Evolutionary conservation across 2,113 vertebrate genomes (phyloP).

Genomic region (Columba livia): DNA sequence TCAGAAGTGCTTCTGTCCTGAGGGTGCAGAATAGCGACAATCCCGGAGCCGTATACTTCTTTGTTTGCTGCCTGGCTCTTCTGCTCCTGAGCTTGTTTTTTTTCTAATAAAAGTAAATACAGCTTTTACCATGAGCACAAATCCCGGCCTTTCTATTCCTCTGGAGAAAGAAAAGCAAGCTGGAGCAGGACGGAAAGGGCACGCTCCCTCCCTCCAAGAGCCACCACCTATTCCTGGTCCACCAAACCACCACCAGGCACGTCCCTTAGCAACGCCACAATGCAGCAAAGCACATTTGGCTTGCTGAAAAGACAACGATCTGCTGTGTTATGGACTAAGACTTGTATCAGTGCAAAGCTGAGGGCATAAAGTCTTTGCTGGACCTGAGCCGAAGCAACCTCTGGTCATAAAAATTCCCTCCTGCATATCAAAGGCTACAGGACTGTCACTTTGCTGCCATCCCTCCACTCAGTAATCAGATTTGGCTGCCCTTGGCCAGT

Average conservation of each 20-base stretch:
- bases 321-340: neutral
- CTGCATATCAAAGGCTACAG: neutral
- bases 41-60: neutral
- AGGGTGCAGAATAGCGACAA: neutral
- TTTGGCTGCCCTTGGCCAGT: neutral
- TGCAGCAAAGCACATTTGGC: neutral
- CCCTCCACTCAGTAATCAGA: neutral
- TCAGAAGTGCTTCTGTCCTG: neutral
- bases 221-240: neutral
- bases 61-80: neutral
- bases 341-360: rapidly evolving
- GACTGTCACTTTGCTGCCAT: neutral
- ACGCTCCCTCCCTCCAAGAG: neutral
- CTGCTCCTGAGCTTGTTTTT: neutral
- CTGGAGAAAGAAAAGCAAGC: neutral
- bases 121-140: neutral
- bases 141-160: neutral
- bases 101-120: neutral
- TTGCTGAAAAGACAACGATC: neutral
- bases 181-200: neutral
- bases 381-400: neutral
- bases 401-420: neutral
- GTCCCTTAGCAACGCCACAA: neutral
- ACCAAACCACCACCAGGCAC: neutral
- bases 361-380: neutral